Conservation (phyloP, 2,797 vertebrate species). For the Knipowitschia caucasica region DNA sequence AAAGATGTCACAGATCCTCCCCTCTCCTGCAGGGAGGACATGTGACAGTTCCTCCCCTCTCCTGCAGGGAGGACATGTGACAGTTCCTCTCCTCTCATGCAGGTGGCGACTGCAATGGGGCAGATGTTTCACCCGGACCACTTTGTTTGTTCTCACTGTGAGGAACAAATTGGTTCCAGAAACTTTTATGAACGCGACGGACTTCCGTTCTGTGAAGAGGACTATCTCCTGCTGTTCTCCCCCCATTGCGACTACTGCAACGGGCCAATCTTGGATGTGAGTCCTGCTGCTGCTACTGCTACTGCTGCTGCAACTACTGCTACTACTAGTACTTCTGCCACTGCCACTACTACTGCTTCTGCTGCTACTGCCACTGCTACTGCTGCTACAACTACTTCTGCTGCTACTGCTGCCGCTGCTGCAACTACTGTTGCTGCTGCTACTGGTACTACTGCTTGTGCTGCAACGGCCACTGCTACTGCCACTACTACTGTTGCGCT, state of each 20-base stretch:
- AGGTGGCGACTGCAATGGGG: constrained; percentile 97
- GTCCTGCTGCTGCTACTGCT: not conserved
- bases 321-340: not conserved
- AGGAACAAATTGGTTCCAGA: constrained; percentile 92
- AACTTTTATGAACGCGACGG: constrained; percentile 96
- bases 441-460: not conserved
- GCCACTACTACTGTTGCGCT: not conserved
- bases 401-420: not conserved
- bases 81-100: not conserved
- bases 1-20: no score
- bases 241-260: constrained; percentile 96
- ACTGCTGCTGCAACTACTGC: not conserved
- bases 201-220: constrained; percentile 93
- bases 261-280: constrained; percentile 75
- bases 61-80: not conserved
- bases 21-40: no score
- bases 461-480: not conserved
- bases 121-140: constrained; percentile 96
- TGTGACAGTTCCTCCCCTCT: no score
- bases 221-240: constrained; percentile 94
- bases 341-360: constrained; percentile 76
- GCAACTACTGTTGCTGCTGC: constrained; percentile 82
- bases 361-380: constrained; percentile 49
- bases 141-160: constrained; percentile 96
- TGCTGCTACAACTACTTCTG: not conserved